Base-by-base conservation (phyloP, 2,888 invertebrate genomes). In the Temnothorax ravouxi region DNA sequence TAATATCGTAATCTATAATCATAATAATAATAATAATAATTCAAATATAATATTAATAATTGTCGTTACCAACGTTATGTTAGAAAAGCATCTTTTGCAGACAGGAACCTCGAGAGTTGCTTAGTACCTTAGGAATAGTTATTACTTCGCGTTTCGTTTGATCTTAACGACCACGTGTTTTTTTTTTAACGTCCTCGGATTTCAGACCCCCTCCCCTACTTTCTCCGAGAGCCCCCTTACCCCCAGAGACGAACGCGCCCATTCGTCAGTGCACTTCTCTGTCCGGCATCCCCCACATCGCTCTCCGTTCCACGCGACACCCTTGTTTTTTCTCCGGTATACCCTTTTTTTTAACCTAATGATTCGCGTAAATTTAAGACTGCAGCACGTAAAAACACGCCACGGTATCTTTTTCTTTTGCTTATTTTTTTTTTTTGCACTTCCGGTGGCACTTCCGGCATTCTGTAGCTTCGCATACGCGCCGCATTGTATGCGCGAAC, bases 31-130 rank as follows among this genome's bases (percentile, higher is more conserved):
- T 93, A 92, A 92, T 92, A 91, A 91, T 91, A 87, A 91, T 92
- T 93, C 90, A 92, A 93, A 94, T 93, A 90, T 93, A 93, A 93
- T 93, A 92, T 90, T 93, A 93, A 92, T 93, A 92, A 91, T 91
- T 89, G 90, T 90, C 89, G 88, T 91, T 89, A 91, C 92, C 92
- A 93, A 93, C 94, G 91, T 92, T 93, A 94, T 89, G 92, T 94
- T 90, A 89, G 87, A 94, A 93, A 94, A 94, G 93, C 93, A 92
- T 93, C 93, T 92, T 91, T 91, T 92, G 91, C 91, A 91, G 93
- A 94, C 94, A 94, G 94, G 94, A 94, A 94, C 94, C 94, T 94
- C 94, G 92, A 93, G 92, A 93, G 92, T 94, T 93, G 89, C 93
- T 93, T 94, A 93, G 89, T 89, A 88, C 61, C 91, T 94, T 94